Percentiles rank a stretch among this genome's conserved stretches.
These are phyloP conservation scores for Willisornis vidua DNA, from an alignment of 2,113 vertebrate genomes.

Conservation along the genomic window DNA sequence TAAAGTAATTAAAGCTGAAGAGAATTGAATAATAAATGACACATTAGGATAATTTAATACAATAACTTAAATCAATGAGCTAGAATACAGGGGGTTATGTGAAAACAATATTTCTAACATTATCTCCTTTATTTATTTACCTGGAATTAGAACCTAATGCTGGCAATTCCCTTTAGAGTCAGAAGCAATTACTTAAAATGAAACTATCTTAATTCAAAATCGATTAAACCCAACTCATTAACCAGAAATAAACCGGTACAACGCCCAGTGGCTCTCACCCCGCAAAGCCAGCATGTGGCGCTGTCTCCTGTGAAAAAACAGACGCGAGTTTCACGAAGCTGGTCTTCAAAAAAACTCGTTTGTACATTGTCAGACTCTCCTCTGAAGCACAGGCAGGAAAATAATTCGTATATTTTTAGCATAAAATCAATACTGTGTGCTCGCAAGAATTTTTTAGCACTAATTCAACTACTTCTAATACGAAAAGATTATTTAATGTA, in stretches of 20 bases:
- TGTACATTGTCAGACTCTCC: background rate
- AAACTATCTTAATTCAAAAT: background rate
- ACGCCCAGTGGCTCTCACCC: background rate
- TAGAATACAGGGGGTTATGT: background rate
- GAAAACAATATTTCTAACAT: background rate
- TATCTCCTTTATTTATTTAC: background rate
- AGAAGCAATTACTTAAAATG: background rate
- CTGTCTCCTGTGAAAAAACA: slow-evolving; percentile 64
- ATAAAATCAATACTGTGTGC: background rate
- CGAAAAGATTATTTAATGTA: background rate
- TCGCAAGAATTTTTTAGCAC: background rate
- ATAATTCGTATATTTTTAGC: background rate
- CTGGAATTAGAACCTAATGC: background rate
- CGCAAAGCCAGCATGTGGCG: slow-evolving; percentile 63
- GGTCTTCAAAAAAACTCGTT: background rate
- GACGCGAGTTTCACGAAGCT: background rate
- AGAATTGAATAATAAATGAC: background rate
- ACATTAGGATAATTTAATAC: background rate
- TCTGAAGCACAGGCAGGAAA: background rate
- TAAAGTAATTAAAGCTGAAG: background rate
- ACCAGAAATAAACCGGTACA: background rate
- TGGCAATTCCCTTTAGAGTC: background rate
- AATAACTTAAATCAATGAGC: background rate
- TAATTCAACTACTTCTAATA: background rate
- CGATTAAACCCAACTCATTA: background rate